Evolutionary conservation across 2,888 invertebrate species (phyloP).

Genomic region (Cenopis cana): DNA sequence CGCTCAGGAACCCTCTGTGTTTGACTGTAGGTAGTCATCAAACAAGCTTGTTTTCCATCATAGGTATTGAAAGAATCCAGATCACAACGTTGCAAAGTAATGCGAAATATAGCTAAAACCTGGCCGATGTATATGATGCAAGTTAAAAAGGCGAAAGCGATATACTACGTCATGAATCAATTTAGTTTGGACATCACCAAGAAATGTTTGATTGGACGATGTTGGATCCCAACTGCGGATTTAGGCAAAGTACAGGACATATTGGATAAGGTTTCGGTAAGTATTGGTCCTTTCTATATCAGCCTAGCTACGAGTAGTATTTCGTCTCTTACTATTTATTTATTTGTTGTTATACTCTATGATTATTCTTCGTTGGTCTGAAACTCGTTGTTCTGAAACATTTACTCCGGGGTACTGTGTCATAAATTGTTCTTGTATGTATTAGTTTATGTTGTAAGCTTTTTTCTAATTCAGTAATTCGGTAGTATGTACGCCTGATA

Average conservation of each 20-base stretch:
- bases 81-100: conserved; percentile 92
- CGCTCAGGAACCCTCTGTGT: no score
- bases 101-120: conserved; percentile 92
- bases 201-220: conserved; percentile 92
- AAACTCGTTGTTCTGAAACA: no score
- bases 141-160: conserved; percentile 95
- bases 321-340: no score
- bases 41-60: conserved; percentile 39
- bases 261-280: conserved; percentile 61
- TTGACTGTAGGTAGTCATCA: no score
- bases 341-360: no score
- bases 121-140: conserved; percentile 92
- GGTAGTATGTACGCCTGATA: no score
- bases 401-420: no score
- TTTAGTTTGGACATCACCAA: conserved; percentile 93
- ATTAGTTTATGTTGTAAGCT: no score
- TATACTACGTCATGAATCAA: conserved; percentile 93
- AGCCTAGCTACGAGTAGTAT: no score
- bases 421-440: no score
- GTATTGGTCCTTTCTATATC: not conserved
- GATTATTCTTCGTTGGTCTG: no score
- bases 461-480: no score
- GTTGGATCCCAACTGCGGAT: conserved; percentile 90
- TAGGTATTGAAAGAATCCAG: conserved; percentile 93
- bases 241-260: conserved; percentile 84